Base-by-base conservation (phyloP, 2,797 vertebrate genomes). In the Pseudochirops corinnae region DNA sequence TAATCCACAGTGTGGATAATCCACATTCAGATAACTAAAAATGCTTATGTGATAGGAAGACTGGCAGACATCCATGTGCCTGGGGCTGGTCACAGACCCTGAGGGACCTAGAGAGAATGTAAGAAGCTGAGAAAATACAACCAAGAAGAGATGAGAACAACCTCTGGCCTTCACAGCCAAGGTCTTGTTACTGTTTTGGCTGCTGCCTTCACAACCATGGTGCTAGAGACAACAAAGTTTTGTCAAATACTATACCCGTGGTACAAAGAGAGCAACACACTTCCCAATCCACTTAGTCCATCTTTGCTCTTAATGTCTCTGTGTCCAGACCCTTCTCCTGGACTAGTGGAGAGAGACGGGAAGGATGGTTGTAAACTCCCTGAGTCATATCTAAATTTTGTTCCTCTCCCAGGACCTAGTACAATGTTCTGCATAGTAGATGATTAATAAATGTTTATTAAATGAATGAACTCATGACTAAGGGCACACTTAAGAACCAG, bases 121-220 rank as follows among this genome's bases (percentile, higher is more conserved):
- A 46, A 87, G 74, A 87, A 87, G 74, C 74, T 87, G 74, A 87
- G 39, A 87, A 87, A 87, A 87, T 87, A 87, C 74, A 87, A 50
- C 74, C 39, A 87, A 87, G 39, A 87, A 87, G 74, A 87, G 74
- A 87, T 87, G 74, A 9, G 39, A 46, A 26, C 74, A 87, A 87
- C 74, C 74, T 87, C 39, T 87, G 74, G 39, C 74, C 74, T 87
- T 87, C 74, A 87, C 74, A 87, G 74, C 39, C 39, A 87, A 87
- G 74, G 74, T 50, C 74, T 87, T 14, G 39, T 87, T 87, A 50
- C 26, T 57, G 28, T 92, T 90, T 33, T 39, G 6, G 50, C 31
- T 93, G 60, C 12, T 39, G 14, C 87, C 55, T n/a, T 24, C 56
- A 14, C 14, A 53, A 87, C 2, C n/a, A 50, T 39, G 3, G 26